A percentile compares a stretch with the other conserved stretches of the same genome.
Conservation (phyloP, 2,888 invertebrate species). For the Drosophila ustulata region DNA sequence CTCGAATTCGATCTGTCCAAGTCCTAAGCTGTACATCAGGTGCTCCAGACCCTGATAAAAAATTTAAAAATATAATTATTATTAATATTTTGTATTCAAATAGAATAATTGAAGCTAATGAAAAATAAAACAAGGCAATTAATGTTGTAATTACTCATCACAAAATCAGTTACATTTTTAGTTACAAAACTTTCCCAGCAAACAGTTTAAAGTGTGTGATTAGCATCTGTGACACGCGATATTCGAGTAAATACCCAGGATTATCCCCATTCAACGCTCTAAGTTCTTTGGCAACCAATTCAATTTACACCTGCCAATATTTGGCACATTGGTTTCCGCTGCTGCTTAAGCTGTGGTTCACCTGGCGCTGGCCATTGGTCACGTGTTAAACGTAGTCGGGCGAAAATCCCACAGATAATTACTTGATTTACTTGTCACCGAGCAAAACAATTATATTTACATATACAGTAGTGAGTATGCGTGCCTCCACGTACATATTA, state of each 20-base stretch:
- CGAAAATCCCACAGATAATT: slow-evolving; percentile 60
- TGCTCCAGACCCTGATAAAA: slow-evolving; percentile 88
- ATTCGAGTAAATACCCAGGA: background rate
- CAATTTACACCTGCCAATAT: slow-evolving; percentile 34
- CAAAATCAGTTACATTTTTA: background rate
- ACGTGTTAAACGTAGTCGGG: slow-evolving; percentile 38
- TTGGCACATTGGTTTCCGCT: slow-evolving; percentile 26
- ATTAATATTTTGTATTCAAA: too few species aligned
- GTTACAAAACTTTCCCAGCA: background rate
- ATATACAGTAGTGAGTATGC: slow-evolving; percentile 25
- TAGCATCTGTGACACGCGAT: background rate
- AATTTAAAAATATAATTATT: background rate
- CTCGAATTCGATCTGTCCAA: slow-evolving; percentile 88
- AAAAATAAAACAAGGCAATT: too few species aligned
- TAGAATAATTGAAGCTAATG: too few species aligned
- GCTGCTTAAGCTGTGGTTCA: slow-evolving; percentile 5
- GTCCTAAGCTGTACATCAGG: slow-evolving; percentile 88
- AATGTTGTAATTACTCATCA: too few species aligned
- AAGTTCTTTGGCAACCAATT: slow-evolving; percentile 14
- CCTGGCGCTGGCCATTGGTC: slow-evolving; percentile 11
- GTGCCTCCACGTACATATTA: slow-evolving; percentile 42
- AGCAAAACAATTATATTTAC: slow-evolving; percentile 64
- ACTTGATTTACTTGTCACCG: slow-evolving; percentile 67
- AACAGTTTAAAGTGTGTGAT: background rate
- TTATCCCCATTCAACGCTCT: background rate